phyloP scores from a whole-genome alignment of 2,797 vertebrate genomes.

The Siniperca scherzeri region DNA sequence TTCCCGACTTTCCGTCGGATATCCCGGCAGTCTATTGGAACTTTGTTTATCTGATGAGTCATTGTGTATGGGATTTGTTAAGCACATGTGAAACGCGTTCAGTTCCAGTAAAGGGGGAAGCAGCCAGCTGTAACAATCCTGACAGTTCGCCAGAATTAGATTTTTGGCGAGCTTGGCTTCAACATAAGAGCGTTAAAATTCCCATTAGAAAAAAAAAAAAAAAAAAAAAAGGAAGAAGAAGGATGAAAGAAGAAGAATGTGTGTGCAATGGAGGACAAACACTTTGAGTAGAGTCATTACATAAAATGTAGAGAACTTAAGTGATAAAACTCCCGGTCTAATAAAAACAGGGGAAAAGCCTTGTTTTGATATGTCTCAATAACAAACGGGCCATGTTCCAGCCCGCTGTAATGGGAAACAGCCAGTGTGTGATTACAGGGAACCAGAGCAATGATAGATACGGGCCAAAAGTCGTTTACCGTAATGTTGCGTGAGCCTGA shows the following conservation, averaged over 20 bases:
- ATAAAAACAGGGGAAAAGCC: conserved; percentile 49
- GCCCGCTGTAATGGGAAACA: conserved; percentile 74
- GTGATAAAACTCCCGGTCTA: conserved; percentile 19
- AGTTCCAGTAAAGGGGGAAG: conserved; percentile 84
- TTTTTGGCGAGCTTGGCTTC: conserved; percentile 25
- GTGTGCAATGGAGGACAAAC: background rate
- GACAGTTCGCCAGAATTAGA: conserved; percentile 48
- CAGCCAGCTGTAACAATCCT: conserved; percentile 59
- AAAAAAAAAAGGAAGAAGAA: background rate
- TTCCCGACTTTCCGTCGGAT: conserved; percentile 82
- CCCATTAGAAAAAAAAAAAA: background rate
- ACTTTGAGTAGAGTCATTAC: background rate
- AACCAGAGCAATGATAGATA: conserved; percentile 58
- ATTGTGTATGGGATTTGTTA: conserved; percentile 78
- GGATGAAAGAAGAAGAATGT: background rate
- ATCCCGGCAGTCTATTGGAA: conserved; percentile 74
- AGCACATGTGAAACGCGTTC: conserved; percentile 75
- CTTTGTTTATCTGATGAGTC: conserved; percentile 82
- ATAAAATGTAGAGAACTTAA: background rate
- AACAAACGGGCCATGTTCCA: conserved; percentile 65
- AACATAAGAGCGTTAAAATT: background rate
- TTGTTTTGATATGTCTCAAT: conserved; percentile 69
- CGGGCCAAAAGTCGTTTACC: conserved; percentile 73
- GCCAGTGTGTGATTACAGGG: conserved; percentile 72
- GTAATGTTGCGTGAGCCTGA: conserved; percentile 71